phyloP scores from a whole-genome alignment of 2,888 invertebrate genomes.

The Unio delphinus region DNA sequence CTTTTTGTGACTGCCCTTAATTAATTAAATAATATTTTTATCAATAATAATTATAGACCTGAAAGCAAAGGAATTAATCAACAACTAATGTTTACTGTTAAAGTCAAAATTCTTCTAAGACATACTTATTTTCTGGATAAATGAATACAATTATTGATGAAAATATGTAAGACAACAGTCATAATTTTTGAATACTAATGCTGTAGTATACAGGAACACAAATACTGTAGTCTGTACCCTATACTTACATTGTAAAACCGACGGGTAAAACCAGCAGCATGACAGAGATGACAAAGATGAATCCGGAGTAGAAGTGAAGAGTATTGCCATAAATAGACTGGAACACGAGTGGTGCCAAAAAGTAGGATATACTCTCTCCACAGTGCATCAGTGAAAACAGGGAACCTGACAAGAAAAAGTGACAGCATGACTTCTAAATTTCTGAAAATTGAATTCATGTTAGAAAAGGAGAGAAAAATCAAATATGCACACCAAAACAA shows the following conservation, averaged over 20 bases:
- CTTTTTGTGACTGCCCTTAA: too few species aligned
- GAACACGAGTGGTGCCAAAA: conserved; percentile 68
- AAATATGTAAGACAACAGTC: background rate
- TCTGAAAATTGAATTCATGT: too few species aligned
- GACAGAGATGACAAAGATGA: conserved; percentile 67
- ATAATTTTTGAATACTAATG: background rate
- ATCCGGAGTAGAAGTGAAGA: conserved; percentile 59
- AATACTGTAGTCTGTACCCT: too few species aligned
- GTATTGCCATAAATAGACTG: conserved; percentile 65
- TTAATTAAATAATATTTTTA: too few species aligned
- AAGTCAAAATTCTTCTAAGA: background rate
- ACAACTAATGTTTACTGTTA: too few species aligned
- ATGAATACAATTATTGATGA: background rate
- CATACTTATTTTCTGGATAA: background rate
- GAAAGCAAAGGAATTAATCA: too few species aligned
- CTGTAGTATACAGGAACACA: background rate
- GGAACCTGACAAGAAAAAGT: conserved; percentile 54
- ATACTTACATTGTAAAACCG: conserved; percentile 62
- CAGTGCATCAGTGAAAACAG: conserved; percentile 70
- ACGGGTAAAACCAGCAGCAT: conserved; percentile 61
- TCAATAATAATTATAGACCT: too few species aligned
- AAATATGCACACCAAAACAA: too few species aligned
- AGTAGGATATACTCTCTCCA: conserved; percentile 66
- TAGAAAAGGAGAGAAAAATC: too few species aligned
- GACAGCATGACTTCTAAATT: background rate